phyloP scores from a whole-genome alignment of 2,888 invertebrate genomes.

The Prosapia bicincta region DNA sequence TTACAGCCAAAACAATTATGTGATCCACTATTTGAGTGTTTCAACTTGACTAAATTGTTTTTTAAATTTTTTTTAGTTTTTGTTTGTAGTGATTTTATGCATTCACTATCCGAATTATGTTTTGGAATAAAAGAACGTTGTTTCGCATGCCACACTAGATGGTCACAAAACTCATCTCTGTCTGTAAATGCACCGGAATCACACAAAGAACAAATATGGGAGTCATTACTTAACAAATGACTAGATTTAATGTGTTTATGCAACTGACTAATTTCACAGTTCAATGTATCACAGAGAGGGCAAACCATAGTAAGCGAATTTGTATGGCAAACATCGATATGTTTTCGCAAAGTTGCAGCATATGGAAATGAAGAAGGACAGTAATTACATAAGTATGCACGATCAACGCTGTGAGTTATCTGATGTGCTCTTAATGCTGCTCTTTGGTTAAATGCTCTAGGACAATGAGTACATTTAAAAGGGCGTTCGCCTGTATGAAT shows the following conservation, averaged over 20 bases:
- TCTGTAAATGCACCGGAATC: slow-evolving; percentile 33
- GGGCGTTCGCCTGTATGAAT: slow-evolving; percentile 45
- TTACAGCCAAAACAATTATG: not conserved
- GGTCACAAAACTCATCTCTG: slow-evolving; percentile 32
- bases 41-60: not conserved
- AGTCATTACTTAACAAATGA: slow-evolving; percentile 4
- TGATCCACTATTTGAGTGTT: not conserved
- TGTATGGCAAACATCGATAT: slow-evolving; percentile 34
- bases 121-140: slow-evolving; percentile 11
- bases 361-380: slow-evolving; percentile 37
- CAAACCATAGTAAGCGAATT: slow-evolving; percentile 23
- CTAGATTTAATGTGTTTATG: slow-evolving; percentile 28
- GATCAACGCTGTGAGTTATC: slow-evolving; percentile 34
- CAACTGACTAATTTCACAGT: slow-evolving; percentile 28
- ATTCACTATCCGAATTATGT: not conserved
- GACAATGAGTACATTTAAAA: slow-evolving; percentile 46
- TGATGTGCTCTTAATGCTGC: slow-evolving; percentile 37
- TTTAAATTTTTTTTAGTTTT: not conserved
- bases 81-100: not conserved
- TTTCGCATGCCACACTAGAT: slow-evolving; percentile 36
- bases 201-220: slow-evolving; percentile 29
- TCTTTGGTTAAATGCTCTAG: slow-evolving; percentile 43
- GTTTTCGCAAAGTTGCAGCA: slow-evolving; percentile 34
- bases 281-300: slow-evolving; percentile 30
- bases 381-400: slow-evolving; percentile 33